phyloP scores from a whole-genome alignment of 2,797 vertebrate species.

The Allenopithecus nigroviridis region DNA sequence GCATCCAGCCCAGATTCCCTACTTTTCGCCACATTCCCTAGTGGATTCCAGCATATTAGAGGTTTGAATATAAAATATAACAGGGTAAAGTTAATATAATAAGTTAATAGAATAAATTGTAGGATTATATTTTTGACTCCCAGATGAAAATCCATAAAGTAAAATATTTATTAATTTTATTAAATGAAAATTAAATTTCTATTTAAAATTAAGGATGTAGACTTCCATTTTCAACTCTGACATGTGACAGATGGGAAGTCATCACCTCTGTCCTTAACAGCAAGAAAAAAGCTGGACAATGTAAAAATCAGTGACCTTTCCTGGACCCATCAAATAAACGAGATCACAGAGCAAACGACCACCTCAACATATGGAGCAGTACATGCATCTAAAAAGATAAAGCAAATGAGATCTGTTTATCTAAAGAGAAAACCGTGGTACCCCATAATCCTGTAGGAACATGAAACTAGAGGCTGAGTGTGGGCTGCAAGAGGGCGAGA shows the following conservation, averaged over 20 bases:
- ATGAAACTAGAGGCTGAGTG: not conserved
- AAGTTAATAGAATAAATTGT: not conserved
- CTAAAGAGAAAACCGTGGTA: not conserved
- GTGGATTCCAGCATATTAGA: not conserved
- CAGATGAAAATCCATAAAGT: not conserved
- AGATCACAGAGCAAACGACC: not conserved
- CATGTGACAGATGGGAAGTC: not conserved
- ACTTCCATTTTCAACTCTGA: not conserved
- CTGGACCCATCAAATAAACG: not conserved
- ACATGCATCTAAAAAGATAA: not conserved
- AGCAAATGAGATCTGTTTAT: not conserved
- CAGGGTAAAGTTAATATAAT: not conserved
- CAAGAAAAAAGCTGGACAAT: not conserved
- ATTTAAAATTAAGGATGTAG: not conserved
- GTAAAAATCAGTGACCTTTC: not conserved
- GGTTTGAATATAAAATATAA: not conserved
- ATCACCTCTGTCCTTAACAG: not conserved
- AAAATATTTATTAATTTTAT: not conserved
- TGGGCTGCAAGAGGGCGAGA: not conserved
- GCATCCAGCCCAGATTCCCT: not conserved
- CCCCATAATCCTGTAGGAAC: not conserved
- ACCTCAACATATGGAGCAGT: not conserved
- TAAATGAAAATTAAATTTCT: not conserved
- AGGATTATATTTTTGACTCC: not conserved
- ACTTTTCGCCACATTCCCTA: not conserved